phyloP scores from a whole-genome alignment of 2,113 vertebrate genomes.

The Hippocampus abdominalis region DNA sequence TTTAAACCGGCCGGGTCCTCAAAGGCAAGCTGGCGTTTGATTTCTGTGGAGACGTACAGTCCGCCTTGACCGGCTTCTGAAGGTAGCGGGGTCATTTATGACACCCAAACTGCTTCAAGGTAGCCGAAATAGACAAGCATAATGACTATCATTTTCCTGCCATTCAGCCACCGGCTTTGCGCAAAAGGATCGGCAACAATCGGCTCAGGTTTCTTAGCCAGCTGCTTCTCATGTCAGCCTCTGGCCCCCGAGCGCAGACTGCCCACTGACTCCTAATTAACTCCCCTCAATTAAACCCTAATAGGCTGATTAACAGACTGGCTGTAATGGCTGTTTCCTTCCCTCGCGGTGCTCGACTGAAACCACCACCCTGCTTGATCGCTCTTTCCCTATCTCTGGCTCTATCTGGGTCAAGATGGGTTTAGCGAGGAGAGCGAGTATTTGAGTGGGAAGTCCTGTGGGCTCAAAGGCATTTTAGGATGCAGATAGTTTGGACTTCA shows the following conservation, averaged over 20 bases:
- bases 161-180: conserved; percentile 62
- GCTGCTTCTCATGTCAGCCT: conserved; percentile 58
- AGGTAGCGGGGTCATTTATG: conserved; percentile 46
- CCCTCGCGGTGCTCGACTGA: conserved; percentile 58
- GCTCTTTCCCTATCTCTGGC: not conserved
- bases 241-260: conserved; percentile 45
- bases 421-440: conserved; percentile 2
- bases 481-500: not conserved
- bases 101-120: conserved; percentile 39
- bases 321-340: conserved; percentile 72
- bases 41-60: conserved; percentile 45
- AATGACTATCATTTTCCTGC: conserved; percentile 65
- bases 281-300: conserved; percentile 74
- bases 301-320: conserved; percentile 75
- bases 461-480: not conserved
- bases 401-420: not conserved
- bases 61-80: conserved; percentile 21
- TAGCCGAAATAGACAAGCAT: conserved; percentile 53
- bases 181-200: conserved; percentile 63
- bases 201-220: conserved; percentile 57
- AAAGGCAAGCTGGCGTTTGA: conserved; percentile 31
- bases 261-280: conserved; percentile 70
- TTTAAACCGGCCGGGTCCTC: conserved; percentile 40
- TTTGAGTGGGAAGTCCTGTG: not conserved
- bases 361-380: conserved; percentile 53